phyloP scores from a whole-genome alignment of 2,797 vertebrate species.

The Malurus leucopterus region DNA sequence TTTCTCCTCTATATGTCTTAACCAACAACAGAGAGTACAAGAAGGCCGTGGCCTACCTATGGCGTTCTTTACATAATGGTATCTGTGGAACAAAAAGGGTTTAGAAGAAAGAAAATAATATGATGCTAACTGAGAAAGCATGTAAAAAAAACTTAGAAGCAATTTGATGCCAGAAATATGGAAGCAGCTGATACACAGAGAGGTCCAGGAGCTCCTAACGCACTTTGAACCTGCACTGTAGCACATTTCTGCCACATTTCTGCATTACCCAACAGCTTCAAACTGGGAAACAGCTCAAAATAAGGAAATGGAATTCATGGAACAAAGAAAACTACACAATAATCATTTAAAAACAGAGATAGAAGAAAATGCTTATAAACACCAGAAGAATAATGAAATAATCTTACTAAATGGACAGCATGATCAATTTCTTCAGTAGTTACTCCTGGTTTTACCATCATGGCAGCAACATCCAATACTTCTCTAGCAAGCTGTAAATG shows the following conservation, averaged over 20 bases:
- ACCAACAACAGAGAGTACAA: not conserved
- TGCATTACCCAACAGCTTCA: not conserved
- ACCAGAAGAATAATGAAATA: not conserved
- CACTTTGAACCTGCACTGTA: not conserved
- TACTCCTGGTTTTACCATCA: conserved; percentile 93
- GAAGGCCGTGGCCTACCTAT: not conserved
- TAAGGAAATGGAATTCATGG: not conserved
- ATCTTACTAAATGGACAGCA: conserved; percentile 91
- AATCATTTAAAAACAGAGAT: not conserved
- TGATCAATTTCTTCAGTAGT: conserved; percentile 98
- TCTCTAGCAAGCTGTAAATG: conserved; percentile 89
- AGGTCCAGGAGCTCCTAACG: not conserved
- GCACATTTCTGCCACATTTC: not conserved
- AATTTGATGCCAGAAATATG: not conserved
- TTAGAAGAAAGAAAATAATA: not conserved
- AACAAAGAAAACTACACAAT: not conserved
- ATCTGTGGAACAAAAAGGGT: not conserved
- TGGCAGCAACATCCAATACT: conserved; percentile 91
- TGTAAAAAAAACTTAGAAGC: not conserved
- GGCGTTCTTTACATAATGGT: not conserved
- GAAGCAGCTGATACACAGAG: not conserved
- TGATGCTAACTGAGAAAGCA: not conserved
- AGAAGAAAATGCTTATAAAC: not conserved
- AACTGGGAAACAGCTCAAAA: not conserved
- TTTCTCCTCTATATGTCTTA: not conserved